phyloP scores from a whole-genome alignment of 2,113 vertebrate species.

The Neodon shergylaensis region DNA sequence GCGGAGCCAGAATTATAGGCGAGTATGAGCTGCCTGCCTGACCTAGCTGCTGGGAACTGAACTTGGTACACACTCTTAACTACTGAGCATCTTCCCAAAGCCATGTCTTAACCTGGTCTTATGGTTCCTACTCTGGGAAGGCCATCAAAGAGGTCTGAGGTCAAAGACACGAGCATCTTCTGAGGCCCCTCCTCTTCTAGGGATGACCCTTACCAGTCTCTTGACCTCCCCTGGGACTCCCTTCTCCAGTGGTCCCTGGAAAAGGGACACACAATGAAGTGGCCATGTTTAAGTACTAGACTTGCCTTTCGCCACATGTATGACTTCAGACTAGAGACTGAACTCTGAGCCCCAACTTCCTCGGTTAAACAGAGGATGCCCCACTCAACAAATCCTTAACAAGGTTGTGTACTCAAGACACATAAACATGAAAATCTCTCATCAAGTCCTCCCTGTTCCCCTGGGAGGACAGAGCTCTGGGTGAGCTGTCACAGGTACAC shows the following conservation, averaged over 20 bases:
- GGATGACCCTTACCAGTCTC: not conserved
- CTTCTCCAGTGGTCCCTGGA: not conserved
- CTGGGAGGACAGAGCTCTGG: not conserved
- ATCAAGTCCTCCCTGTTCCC: not conserved
- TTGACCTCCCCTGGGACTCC: not conserved
- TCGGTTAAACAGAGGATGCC: not conserved
- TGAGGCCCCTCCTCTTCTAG: not conserved
- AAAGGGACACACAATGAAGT: not conserved
- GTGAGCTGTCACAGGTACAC: not conserved
- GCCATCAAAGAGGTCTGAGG: not conserved
- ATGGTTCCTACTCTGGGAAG: not conserved
- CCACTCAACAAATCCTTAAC: not conserved
- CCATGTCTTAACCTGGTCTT: not conserved
- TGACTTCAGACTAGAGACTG: not conserved
- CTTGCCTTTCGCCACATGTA: not conserved
- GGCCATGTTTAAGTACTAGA: not conserved
- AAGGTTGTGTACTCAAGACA: not conserved
- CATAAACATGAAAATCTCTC: not conserved
- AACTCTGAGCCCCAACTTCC: not conserved
- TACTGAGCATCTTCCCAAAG: not conserved
- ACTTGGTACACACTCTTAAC: not conserved
- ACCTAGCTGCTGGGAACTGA: too few species aligned
- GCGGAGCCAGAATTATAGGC: not conserved
- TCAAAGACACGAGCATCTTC: not conserved
- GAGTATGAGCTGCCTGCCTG: not conserved